Percentiles rank a stretch among this genome's conserved stretches.
phyloP scores from a whole-genome alignment of 2,888 invertebrate species.

The Callyntrura guangdongensis region DNA sequence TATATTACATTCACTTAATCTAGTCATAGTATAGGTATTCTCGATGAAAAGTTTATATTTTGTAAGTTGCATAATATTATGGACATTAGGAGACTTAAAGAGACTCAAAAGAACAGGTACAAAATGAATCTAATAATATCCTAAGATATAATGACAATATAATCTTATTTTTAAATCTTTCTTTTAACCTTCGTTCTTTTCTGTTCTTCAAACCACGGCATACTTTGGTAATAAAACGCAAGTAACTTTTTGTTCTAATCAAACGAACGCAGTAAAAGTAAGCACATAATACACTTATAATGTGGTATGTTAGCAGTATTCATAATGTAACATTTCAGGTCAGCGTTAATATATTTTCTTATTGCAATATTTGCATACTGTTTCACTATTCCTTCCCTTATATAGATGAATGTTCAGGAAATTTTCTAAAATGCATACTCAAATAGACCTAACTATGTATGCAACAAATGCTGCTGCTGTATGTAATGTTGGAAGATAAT shows the following conservation, averaged over 20 bases:
- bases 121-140: not conserved
- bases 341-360: not conserved
- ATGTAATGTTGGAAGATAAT: constrained; percentile 15
- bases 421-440: not conserved
- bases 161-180: not conserved
- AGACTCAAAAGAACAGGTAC: not conserved
- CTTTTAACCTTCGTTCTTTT: not conserved
- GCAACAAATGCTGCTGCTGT: not conserved
- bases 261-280: not conserved
- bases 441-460: not conserved
- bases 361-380: not conserved
- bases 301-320: not conserved
- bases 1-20: not conserved
- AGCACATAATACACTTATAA: not conserved
- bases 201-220: not conserved
- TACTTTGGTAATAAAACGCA: not conserved
- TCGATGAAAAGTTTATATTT: constrained; percentile 1
- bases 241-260: not conserved
- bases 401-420: not conserved
- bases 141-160: not conserved
- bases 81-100: not conserved
- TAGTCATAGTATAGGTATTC: not conserved
- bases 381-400: not conserved
- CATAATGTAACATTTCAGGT: constrained; percentile 22
- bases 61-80: not conserved